Evolutionary conservation across 2,888 invertebrate genomes (phyloP), one percentile per base, ranked within the genome.

Genomic region (Protodeltote pygarga): DNA sequence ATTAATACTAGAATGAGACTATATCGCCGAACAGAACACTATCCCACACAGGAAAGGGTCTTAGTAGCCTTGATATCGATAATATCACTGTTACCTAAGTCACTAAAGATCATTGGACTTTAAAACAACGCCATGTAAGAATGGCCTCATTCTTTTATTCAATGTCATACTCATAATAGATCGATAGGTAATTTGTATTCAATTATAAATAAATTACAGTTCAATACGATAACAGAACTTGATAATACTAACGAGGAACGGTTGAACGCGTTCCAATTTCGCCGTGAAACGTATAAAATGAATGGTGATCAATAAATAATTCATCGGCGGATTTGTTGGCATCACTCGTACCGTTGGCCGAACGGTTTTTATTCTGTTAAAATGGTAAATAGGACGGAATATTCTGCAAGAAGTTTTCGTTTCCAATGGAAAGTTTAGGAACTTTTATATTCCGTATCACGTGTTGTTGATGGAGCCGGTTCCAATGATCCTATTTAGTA

Each of bases 221-320:
- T 3, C 5, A 21, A 35, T 31, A 6, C 27, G n/a, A 37, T 35
- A 10, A 15, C 13, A 5, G 10, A 44, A 15, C 3, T 40, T 16
- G 37, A 20, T 11, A 24, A 38, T 28, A 15, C 15, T 31, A 44
- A 24, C 16, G 10, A 32, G 24, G 28, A 40, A 37, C 35, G 3
- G 13, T 48, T 11, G 19, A 34, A 28, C 42, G 25, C 15, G 54
- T 29, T 47, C 57, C 49, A 66, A 47, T 65, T 62, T 58, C 32
- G 41, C 42, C 42, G 38, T 42, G 9, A 34, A 54, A 42, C 35
- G 51, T 42, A 57, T 54, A 39, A 55, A 60, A 58, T 47, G 46
- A 58, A 55, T 37, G 28, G 27, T 39, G 48, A 57, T 67, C 60
- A 67, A 71, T 66, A 63, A 68, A 64, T 63, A 63, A 72, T 70